Evolutionary conservation across 2,888 invertebrate genomes (phyloP), one percentile per base, ranked within the genome.

Genomic region (Pyrocoelia pectoralis): DNA sequence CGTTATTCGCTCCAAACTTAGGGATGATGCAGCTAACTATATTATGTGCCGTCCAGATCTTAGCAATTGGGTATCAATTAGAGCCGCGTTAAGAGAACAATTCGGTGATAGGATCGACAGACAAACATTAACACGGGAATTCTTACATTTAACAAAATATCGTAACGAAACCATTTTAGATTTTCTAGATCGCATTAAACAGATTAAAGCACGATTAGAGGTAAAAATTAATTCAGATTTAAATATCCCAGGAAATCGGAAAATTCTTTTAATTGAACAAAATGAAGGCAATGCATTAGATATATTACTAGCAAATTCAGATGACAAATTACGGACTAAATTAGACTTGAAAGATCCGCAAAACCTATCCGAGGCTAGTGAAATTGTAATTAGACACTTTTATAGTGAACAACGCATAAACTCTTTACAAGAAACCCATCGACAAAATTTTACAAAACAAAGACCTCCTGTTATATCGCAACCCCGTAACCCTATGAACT

Each of bases 41-140:
- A 13, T 56, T 9, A 40, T 53, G 46, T 43, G 56, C 41, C 56
- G 56, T 9, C 56, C 56, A 13, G 56, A 56, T 15, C 18, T 56
- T 5, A 56, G 4, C 8, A 54, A 38, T 9, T 54, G 41, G 54
- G 3, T 40, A 6, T 15, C 8, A 19, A 54, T 54, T 29, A 19
- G 19, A 24, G 3, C 15, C 5, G 43, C 46, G 1, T 28, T 56
- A 46, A 24, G 46, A 5, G 46, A 53, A 40, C 15, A 53, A 4
- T 40, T 40, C 40, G 53, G 53, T 14, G 53, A 53, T 19, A 53
- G 40, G 24, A 19, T 46, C 12, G 56, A 56, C 14, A 18, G 56
- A 3, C 56, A 56, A 28, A 56, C 46, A 5, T 28, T 56, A 13
- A 43, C 43, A 4, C 18, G 46, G 3, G 46, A 56, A 46, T 56